Evolutionary conservation across 2,113 vertebrate species (phyloP).

Genomic region (Solea senegalensis): DNA sequence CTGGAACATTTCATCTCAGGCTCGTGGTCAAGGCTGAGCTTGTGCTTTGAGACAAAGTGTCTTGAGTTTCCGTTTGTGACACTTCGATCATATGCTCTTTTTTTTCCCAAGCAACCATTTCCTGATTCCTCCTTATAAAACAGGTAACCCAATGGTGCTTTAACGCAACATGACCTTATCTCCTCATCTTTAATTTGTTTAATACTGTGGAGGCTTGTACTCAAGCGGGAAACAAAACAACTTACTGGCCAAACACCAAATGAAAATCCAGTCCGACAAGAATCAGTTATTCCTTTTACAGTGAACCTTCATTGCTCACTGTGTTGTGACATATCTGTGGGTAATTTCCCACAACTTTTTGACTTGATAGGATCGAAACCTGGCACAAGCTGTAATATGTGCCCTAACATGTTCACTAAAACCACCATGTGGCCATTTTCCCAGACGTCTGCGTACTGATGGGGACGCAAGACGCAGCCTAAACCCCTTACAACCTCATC

Average conservation of each 20-base stretch:
- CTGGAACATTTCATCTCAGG: too few relatives aligned
- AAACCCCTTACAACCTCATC: too few relatives aligned
- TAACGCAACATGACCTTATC: too few relatives aligned
- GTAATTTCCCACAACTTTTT: neutral
- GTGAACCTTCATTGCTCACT: conserved; percentile 25
- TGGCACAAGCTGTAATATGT: neutral
- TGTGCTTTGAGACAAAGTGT: too few relatives aligned
- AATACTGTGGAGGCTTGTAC: neutral
- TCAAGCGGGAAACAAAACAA: neutral
- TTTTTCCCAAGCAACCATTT: too few relatives aligned
- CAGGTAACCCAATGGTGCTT: too few relatives aligned
- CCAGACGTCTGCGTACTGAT: rapidly evolving
- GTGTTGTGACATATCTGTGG: neutral
- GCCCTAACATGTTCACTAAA: conserved; percentile 24
- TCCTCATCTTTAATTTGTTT: too few relatives aligned
- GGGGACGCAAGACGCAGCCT: neutral
- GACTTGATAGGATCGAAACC: neutral
- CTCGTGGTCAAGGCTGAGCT: too few relatives aligned
- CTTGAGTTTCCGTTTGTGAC: too few relatives aligned
- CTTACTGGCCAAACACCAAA: conserved; percentile 5
- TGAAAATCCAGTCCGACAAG: conserved; percentile 45
- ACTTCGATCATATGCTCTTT: too few relatives aligned
- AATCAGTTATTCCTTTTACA: neutral
- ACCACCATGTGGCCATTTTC: neutral
- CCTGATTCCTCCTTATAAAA: too few relatives aligned